These are phyloP conservation scores for Amblyopsis rosae DNA, from an alignment of 2,113 vertebrate genomes.

Conservation along the genomic window DNA sequence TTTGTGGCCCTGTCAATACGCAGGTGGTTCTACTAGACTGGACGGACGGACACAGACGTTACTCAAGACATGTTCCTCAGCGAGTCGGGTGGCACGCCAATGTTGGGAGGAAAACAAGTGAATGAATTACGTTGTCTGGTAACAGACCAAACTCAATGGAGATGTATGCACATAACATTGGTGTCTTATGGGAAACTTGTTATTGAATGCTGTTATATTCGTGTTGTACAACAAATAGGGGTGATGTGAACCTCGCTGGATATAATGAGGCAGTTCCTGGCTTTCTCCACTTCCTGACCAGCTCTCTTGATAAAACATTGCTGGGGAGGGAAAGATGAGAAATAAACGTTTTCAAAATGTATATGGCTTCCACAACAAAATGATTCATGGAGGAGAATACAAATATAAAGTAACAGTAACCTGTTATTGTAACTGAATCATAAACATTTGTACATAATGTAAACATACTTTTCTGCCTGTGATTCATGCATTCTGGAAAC, in stretches of 20 bases:
- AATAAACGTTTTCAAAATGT: too few species aligned
- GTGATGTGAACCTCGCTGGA: neutral
- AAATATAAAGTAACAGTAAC: too few species aligned
- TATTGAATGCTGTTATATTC: neutral
- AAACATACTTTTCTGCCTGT: too few species aligned
- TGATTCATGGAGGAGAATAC: too few species aligned
- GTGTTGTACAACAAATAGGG: neutral
- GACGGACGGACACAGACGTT: constrained; percentile 55
- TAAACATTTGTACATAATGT: too few species aligned
- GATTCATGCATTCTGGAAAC: neutral
- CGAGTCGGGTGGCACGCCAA: constrained; percentile 27
- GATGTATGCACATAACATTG: constrained; percentile 28
- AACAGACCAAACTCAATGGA: constrained; percentile 12
- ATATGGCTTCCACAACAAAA: too few species aligned
- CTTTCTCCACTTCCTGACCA: neutral
- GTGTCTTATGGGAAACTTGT: neutral
- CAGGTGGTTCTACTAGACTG: constrained; percentile 13
- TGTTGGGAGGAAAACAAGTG: constrained; percentile 14
- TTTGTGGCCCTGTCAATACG: constrained; percentile 2
- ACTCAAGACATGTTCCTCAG: constrained; percentile 36
- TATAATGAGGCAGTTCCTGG: neutral
- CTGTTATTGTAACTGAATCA: too few species aligned
- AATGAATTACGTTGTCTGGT: constrained; percentile 44
- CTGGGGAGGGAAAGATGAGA: too few species aligned
- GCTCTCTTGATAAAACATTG: neutral